Base-by-base conservation (phyloP, 2,113 vertebrate species). In the Vulpes lagopus region DNA sequence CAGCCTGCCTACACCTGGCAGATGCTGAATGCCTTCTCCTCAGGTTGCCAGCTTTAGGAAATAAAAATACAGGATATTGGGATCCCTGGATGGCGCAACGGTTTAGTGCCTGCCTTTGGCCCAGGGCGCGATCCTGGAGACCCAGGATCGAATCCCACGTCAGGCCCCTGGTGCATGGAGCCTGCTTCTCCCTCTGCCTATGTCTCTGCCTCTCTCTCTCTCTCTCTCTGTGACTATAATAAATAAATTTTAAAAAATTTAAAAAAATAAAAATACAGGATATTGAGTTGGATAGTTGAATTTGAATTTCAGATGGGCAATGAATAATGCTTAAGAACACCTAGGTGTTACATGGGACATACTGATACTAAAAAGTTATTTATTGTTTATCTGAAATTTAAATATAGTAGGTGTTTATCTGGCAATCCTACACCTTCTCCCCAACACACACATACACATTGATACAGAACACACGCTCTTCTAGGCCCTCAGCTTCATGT, bases 251-350 rank as follows among this genome's bases (percentile, higher is more conserved):
- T 43, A 7, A 43, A 43, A 43, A 43, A 43, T 35, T 35, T 35
- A 35, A 8, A 43, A 43, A 89, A 92, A 79, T 92, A 60, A 69
- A 88, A 91, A 51, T 8, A 55, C 17, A 49, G 59, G 79, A 51
- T 89, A 25, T 17, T 89, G 35, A 38, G 30, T 27, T 90, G 49
- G 59, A 69, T 11, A 55, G 38, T 8, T 69, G 38, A 51, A 85
- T 79, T 88, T 89, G 43, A 84, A 83, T 95, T 67, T 89, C 73
- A 67, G 73, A 60, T 64, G 53, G 71, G 12, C 53, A 69, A 71
- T 1, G 2, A 43, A 62, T 43, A 55, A 43, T 27, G 57, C 74
- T 64, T 92, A 69, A 79, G 12, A 35, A 59, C 51, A 12, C 25
- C 25, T 32, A 11, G 43, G 84, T 35, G 64, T 11, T 19, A 27